Percentiles rank a stretch among this genome's conserved stretches.
phyloP scores from a whole-genome alignment of 2,888 invertebrate species.

The Rhimphoctona megacephalus region DNA sequence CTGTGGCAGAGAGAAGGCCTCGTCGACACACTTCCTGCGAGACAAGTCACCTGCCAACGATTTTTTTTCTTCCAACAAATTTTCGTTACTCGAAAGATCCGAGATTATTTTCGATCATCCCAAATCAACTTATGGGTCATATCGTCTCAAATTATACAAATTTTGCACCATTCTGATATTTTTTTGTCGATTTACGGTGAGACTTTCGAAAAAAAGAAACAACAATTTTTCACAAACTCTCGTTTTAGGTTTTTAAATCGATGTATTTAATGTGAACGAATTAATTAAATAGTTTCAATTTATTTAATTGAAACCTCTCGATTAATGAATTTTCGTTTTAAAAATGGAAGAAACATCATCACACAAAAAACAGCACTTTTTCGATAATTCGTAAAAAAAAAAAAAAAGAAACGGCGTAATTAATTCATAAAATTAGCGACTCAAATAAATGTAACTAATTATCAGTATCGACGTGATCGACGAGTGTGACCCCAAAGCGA shows the following conservation, averaged over 20 bases:
- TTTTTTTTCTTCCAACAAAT: conserved; percentile 22
- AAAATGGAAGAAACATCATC: not conserved
- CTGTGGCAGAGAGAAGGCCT: conserved; percentile 25
- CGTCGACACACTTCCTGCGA: conserved; percentile 63
- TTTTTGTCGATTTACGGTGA: not conserved
- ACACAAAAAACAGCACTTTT: not conserved
- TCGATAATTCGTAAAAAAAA: not conserved
- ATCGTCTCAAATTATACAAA: not conserved
- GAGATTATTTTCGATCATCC: conserved; percentile 9
- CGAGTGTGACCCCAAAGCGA: conserved; percentile 55
- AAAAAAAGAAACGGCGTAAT: not conserved
- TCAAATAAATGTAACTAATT: conserved; percentile 28
- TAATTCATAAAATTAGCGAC: conserved; percentile 2
- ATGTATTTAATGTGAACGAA: not conserved
- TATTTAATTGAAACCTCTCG: not conserved
- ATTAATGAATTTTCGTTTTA: not conserved
- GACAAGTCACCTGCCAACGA: conserved; percentile 56
- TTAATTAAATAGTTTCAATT: not conserved
- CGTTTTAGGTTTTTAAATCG: not conserved
- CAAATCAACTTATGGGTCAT: not conserved
- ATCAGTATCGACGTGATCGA: conserved; percentile 45
- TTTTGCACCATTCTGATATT: not conserved
- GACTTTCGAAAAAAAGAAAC: not conserved
- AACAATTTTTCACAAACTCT: not conserved
- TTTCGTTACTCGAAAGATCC: conserved; percentile 19